Conservation (phyloP, 2,113 vertebrate genomes). For the Actenoides hombroni region DNA sequence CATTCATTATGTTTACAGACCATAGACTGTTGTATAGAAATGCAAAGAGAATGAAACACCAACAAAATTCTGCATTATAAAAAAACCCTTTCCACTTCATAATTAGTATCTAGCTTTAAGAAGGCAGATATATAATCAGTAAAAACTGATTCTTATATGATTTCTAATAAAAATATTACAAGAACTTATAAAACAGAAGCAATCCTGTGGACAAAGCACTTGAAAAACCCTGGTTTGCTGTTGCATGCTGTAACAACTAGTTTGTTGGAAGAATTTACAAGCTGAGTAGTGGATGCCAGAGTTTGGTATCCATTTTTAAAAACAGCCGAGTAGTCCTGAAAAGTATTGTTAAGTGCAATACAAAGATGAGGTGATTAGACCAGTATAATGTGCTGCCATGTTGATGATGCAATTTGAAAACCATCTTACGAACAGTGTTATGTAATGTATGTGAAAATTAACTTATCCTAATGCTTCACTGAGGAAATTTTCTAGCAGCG, state of each 20-base stretch:
- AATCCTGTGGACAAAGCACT: not conserved
- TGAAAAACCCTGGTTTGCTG: not conserved
- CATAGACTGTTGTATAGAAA: not conserved
- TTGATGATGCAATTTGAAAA: not conserved
- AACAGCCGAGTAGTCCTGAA: not conserved
- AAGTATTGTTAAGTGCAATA: accelerated
- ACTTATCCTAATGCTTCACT: not conserved
- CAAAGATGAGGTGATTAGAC: not conserved
- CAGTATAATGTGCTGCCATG: not conserved
- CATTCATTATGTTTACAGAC: not conserved
- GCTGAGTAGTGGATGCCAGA: not conserved
- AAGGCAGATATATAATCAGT: not conserved
- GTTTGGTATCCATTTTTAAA: not conserved
- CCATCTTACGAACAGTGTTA: not conserved
- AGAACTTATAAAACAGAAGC: not conserved
- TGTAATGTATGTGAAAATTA: not conserved
- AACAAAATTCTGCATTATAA: accelerated
- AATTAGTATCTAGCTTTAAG: not conserved
- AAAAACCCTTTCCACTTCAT: not conserved
- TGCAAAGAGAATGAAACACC: not conserved
- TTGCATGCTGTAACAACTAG: not conserved
- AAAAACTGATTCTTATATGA: not conserved
- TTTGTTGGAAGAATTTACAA: not conserved
- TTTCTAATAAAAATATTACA: not conserved
- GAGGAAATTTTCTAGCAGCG: not conserved